phyloP scores from a whole-genome alignment of 2,797 vertebrate genomes.

The Eulemur mongoz region DNA sequence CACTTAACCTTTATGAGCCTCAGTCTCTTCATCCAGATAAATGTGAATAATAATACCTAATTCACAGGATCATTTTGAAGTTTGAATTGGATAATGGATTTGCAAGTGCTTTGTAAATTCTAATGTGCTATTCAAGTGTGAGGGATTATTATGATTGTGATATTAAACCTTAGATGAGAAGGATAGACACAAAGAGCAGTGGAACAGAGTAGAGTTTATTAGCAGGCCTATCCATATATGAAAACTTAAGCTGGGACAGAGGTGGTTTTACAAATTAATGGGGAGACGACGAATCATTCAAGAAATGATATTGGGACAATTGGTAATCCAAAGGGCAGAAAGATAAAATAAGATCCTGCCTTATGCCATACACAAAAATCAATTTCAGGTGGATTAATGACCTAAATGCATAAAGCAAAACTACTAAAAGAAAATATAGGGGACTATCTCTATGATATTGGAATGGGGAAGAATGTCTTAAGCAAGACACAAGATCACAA shows the following conservation, averaged over 20 bases:
- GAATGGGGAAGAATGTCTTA: neutral
- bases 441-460: neutral
- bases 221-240: neutral
- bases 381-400: neutral
- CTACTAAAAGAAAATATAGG: neutral
- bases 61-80: constrained; percentile 26
- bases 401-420: neutral
- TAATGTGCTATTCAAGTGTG: neutral
- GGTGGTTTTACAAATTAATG: neutral
- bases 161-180: neutral
- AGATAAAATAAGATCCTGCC: constrained; percentile 14
- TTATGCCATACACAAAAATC: neutral
- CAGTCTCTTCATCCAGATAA: neutral
- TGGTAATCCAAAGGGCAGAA: constrained; percentile 27
- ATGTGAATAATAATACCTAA: neutral
- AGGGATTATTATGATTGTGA: neutral
- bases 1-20: constrained; percentile 8
- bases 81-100: constrained; percentile 31
- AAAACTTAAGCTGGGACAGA: neutral
- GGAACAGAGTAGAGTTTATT: neutral
- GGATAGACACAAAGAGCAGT: neutral
- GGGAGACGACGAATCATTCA: neutral
- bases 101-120: constrained; percentile 44
- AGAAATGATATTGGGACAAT: neutral
- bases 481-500: neutral